Evolutionary conservation across 2,888 invertebrate genomes (phyloP).

Genomic region (Steromphala cineraria): DNA sequence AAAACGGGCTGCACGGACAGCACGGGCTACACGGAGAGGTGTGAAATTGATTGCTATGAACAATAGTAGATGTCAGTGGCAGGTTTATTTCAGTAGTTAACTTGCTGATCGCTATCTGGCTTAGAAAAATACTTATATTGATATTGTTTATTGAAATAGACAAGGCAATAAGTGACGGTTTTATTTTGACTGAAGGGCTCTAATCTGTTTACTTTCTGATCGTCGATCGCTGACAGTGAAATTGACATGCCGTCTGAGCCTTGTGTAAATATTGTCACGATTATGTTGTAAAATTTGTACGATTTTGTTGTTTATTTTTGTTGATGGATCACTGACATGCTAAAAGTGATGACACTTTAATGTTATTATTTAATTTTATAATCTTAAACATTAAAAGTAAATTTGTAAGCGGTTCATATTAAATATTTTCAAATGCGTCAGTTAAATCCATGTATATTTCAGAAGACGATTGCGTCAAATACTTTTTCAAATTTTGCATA

Average conservation of each 20-base stretch:
- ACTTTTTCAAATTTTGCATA: no score
- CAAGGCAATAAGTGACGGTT: neutral
- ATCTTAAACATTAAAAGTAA: no score
- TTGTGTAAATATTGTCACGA: neutral
- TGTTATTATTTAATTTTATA: neutral
- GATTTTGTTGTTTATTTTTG: neutral
- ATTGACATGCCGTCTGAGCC: neutral
- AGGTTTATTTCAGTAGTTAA: conserved; percentile 17
- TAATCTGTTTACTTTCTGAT: neutral
- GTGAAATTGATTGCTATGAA: conserved; percentile 7
- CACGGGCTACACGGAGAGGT: neutral
- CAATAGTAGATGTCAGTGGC: neutral
- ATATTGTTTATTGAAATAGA: conserved; percentile 3
- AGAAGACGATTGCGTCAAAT: no score
- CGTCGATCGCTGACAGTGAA: conserved; percentile 6
- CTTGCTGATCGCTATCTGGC: conserved; percentile 17
- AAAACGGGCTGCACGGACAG: neutral
- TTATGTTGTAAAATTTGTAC: neutral
- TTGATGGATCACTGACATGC: neutral
- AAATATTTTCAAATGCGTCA: no score
- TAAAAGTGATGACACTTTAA: neutral
- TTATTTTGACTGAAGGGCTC: neutral
- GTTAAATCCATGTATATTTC: no score
- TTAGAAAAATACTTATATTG: neutral
- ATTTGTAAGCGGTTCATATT: no score